Conservation (phyloP, 2,888 invertebrate species). For the Temnothorax ravouxi region DNA sequence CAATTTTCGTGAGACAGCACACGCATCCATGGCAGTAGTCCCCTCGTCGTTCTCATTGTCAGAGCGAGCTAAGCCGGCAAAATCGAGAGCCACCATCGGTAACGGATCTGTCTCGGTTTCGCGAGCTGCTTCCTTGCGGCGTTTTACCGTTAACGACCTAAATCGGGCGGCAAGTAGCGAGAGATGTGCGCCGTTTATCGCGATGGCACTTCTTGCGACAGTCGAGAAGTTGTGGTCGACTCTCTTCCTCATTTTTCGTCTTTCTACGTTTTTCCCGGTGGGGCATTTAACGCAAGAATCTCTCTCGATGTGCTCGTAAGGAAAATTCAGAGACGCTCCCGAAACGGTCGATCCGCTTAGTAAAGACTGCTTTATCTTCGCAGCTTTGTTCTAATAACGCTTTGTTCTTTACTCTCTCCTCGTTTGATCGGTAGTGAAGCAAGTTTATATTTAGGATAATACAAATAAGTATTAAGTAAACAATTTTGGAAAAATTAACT, state of each 20-base stretch:
- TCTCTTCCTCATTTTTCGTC: constrained; percentile 30
- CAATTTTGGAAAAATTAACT: neutral
- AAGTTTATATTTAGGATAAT: neutral
- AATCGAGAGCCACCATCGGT: constrained; percentile 73
- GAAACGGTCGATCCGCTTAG: neutral
- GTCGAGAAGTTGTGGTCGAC: constrained; percentile 41
- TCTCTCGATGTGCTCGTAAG: neutral
- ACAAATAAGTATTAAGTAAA: neutral
- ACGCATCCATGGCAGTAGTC: constrained; percentile 33
- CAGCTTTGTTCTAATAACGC: neutral
- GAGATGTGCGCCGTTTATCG: constrained; percentile 67
- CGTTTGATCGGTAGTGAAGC: neutral
- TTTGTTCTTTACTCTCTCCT: neutral
- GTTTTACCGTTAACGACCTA: constrained; percentile 83
- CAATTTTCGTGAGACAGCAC: constrained; percentile 54
- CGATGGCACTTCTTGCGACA: constrained; percentile 61
- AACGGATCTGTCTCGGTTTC: constrained; percentile 78
- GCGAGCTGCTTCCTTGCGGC: constrained; percentile 75
- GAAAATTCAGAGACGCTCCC: neutral
- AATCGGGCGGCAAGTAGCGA: constrained; percentile 73
- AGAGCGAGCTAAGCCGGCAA: constrained; percentile 60
- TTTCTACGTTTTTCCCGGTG: constrained; percentile 2
- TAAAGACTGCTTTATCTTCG: neutral
- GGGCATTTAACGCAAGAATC: neutral
- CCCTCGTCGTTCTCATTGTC: constrained; percentile 24